Percentiles rank a stretch among this genome's conserved stretches.
Evolutionary conservation across 2,888 invertebrate species (phyloP).

Genomic region (Andricus curvator): DNA sequence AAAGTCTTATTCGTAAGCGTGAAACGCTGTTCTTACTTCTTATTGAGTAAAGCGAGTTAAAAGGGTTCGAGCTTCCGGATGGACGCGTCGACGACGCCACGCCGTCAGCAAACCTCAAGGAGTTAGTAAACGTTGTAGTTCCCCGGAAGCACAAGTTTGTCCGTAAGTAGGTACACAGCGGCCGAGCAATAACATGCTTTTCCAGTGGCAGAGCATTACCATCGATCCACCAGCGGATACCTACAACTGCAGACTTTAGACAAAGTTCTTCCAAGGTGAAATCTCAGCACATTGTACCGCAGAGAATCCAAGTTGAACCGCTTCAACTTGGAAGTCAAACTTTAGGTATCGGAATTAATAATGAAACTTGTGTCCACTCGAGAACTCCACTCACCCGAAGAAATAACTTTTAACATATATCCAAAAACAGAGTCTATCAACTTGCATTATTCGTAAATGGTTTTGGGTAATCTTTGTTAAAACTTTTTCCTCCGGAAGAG

Average conservation of each 20-base stretch:
- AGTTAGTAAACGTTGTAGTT: conserved; percentile 34
- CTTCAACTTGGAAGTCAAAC: conserved; percentile 24
- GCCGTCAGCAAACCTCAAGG: conserved; percentile 28
- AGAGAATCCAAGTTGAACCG: conserved; percentile 14
- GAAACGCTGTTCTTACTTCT: conserved; percentile 34
- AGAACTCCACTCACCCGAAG: background rate
- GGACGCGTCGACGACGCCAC: background rate
- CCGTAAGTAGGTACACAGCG: conserved; percentile 34
- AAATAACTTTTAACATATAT: too few relatives aligned
- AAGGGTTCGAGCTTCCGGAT: conserved; percentile 39
- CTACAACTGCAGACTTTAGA: conserved; percentile 14
- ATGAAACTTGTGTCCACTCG: conserved; percentile 24
- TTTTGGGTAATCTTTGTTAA: too few relatives aligned
- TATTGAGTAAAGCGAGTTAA: conserved; percentile 33
- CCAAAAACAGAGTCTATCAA: too few relatives aligned
- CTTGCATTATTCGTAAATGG: too few relatives aligned
- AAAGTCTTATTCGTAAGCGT: conserved; percentile 57
- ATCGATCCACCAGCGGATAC: conserved; percentile 43
- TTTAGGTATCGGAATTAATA: conserved; percentile 27
- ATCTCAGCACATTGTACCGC: conserved; percentile 41
- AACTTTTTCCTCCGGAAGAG: too few relatives aligned
- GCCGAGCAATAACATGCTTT: conserved; percentile 38
- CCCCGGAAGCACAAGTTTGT: conserved; percentile 32
- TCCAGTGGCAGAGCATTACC: conserved; percentile 40
- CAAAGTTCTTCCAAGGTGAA: conserved; percentile 42